Evolutionary conservation across 1,140 invertebrate genomes (phyloP).

Genomic region (Carposina sasakii): DNA sequence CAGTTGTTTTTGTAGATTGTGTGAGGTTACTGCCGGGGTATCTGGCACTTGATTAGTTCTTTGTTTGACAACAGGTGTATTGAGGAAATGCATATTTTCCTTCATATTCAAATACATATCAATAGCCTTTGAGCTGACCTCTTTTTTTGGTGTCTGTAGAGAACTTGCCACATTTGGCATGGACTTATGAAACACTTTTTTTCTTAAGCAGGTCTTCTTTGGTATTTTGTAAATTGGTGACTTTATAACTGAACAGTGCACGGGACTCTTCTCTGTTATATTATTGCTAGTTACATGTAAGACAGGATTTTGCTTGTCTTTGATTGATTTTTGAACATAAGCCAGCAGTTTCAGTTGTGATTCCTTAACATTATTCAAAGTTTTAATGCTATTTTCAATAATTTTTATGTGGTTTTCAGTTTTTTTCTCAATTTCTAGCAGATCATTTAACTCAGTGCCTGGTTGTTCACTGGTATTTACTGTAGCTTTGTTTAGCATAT

Average conservation of each 20-base stretch:
- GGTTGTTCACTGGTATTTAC: conserved; percentile 25
- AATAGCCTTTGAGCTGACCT: conserved; percentile 34
- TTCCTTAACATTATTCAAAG: conserved; percentile 40
- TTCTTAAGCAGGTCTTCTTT: conserved; percentile 44
- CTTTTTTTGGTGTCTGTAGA: conserved; percentile 33
- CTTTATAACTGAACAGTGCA: conserved; percentile 38
- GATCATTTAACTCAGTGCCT: conserved; percentile 34
- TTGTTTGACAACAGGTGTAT: conserved; percentile 41
- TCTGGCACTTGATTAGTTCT: conserved; percentile 20
- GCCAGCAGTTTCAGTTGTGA: conserved; percentile 36
- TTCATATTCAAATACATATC: conserved; percentile 61
- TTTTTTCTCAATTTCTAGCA: conserved; percentile 40
- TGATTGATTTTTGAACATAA: conserved; percentile 40
- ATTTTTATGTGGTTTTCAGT: conserved; percentile 39
- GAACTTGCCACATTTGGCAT: conserved; percentile 42
- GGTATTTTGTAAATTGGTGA: conserved; percentile 56
- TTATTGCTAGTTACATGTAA: conserved; percentile 14
- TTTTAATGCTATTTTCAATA: conserved; percentile 38
- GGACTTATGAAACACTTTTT: conserved; percentile 49
- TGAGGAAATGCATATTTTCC: conserved; percentile 54
- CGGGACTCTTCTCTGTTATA: conserved; percentile 22
- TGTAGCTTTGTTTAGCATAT: conserved; percentile 47
- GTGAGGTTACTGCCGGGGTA: conserved; percentile 48
- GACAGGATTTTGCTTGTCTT: conserved; percentile 23
- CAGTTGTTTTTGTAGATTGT: conserved; percentile 57